Conservation (phyloP, 2,888 invertebrate genomes). For the Athalia cordata region DNA sequence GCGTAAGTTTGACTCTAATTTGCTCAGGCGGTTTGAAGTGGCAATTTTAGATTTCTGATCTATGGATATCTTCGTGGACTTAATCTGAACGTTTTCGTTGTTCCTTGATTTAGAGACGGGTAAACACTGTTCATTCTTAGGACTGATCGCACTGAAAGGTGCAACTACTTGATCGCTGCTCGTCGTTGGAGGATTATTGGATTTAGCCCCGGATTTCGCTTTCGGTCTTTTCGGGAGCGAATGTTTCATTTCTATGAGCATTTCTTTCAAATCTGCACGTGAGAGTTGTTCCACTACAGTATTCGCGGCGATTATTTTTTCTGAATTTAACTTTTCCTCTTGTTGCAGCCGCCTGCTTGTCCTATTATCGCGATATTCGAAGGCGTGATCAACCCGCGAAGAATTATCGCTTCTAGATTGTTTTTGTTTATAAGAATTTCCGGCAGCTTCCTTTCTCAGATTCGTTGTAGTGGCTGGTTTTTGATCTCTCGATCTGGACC, state of each 20-base stretch:
- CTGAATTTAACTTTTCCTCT: slow-evolving; percentile 49
- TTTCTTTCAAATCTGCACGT: slow-evolving; percentile 77
- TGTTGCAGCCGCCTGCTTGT: neutral
- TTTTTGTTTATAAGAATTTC: slow-evolving; percentile 2
- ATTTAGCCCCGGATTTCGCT: slow-evolving; percentile 57
- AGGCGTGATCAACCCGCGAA: too few species aligned
- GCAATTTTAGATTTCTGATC: neutral
- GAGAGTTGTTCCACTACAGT: slow-evolving; percentile 61
- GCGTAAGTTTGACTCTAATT: slow-evolving; percentile 10
- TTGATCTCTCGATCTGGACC: neutral
- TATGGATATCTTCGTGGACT: neutral
- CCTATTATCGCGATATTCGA: too few species aligned
- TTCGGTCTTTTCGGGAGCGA: slow-evolving; percentile 80
- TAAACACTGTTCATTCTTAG: neutral
- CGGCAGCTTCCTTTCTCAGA: slow-evolving; percentile 50
- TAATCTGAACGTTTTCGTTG: neutral
- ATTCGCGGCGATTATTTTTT: slow-evolving; percentile 51
- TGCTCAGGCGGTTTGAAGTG: neutral
- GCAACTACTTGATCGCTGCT: neutral
- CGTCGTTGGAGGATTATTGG: neutral
- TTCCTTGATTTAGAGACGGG: neutral
- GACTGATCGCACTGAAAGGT: neutral
- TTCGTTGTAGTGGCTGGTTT: slow-evolving; percentile 52
- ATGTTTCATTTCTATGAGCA: slow-evolving; percentile 86
- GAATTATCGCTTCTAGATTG: slow-evolving; percentile 34